Evolutionary conservation across 2,113 vertebrate species (phyloP).

Genomic region (Plectropomus leopardus): DNA sequence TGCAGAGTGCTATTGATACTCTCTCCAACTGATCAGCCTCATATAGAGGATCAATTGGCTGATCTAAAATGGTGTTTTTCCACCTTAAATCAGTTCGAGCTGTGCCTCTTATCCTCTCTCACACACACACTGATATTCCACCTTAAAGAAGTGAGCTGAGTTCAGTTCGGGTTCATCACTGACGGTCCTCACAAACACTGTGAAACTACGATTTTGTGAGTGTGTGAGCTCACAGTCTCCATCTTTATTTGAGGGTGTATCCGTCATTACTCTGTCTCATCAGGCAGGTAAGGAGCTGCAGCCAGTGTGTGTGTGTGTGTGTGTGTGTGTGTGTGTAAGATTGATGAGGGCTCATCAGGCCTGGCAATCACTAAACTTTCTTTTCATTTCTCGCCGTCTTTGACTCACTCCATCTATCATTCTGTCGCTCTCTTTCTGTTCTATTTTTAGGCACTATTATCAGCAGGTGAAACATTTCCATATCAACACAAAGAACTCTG

Average conservation of each 20-base stretch:
- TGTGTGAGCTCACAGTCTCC: conserved; percentile 17
- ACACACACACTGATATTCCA: too few relatives aligned
- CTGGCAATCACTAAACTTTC: conserved; percentile 61
- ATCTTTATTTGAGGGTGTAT: conserved; percentile 55
- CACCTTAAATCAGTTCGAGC: too few relatives aligned
- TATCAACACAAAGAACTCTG: neutral
- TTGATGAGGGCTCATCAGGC: conserved; percentile 60
- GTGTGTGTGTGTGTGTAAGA: conserved; percentile 41
- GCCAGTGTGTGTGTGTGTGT: neutral
- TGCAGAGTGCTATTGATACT: too few relatives aligned
- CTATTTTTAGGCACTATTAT: conserved; percentile 48
- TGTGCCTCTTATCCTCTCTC: too few relatives aligned
- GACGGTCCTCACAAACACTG: neutral
- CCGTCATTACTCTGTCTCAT: conserved; percentile 62
- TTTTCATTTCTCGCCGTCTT: conserved; percentile 40
- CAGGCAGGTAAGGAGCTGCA: conserved; percentile 62
- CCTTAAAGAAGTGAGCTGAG: too few relatives aligned
- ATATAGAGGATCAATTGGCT: too few relatives aligned
- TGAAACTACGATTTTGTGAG: neutral
- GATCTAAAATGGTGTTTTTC: too few relatives aligned
- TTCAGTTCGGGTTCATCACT: too few relatives aligned
- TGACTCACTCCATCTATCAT: conserved; percentile 42
- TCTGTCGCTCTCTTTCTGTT: neutral
- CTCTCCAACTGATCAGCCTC: too few relatives aligned
- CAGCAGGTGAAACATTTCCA: conserved; percentile 8